Evolutionary conservation across 2,888 invertebrate genomes (phyloP), one percentile per base, ranked within the genome.

Genomic region (Oxytorus armatus): DNA sequence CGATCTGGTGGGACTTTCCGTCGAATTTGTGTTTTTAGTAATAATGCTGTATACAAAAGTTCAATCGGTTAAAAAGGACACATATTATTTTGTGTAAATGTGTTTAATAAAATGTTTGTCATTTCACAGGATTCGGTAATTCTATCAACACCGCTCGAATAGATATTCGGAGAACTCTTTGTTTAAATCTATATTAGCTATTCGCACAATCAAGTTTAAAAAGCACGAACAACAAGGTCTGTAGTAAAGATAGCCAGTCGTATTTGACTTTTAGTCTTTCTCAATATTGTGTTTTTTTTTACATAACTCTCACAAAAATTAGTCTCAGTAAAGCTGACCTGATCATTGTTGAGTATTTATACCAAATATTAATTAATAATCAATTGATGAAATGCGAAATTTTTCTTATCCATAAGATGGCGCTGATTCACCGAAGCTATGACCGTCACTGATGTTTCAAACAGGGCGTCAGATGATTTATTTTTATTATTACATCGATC

Each of bases 391-490:
- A n/a, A n/a, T n/a, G n/a, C n/a, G n/a, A n/a, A n/a, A n/a, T n/a
- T n/a, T n/a, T n/a, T n/a, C n/a, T 51, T 39, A 10, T 7, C 16
- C 61, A 16, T 21, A 7, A 21, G 61, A 51, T 51, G 72, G 39
- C 61, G 51, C 51, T 51, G 51, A 44, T 57, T 18, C 5, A 23
- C 16, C 49, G 11, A 51, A 49, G 61, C 36, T 5, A 5, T 59
- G 59, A 49, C 59, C 29, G 49, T 49, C 59, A 57, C 14, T 25
- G 23, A 42, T 25, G 51, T 73, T 73, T 73, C 42, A 61, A 73
- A 73, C 61, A 5, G 51, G 39, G 72, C 72, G 61, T 73, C 72
- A 25, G 29, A 39, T 14, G 10, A 18, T 16, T 42, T 25, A 11
- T 7, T 49, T 49, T 21, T 36, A n/a, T 73, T 25, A 36, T 61